Evolutionary conservation across 2,888 invertebrate species (phyloP), one percentile per base, ranked within the genome.

Genomic region (Tetheella fluctuosa): DNA sequence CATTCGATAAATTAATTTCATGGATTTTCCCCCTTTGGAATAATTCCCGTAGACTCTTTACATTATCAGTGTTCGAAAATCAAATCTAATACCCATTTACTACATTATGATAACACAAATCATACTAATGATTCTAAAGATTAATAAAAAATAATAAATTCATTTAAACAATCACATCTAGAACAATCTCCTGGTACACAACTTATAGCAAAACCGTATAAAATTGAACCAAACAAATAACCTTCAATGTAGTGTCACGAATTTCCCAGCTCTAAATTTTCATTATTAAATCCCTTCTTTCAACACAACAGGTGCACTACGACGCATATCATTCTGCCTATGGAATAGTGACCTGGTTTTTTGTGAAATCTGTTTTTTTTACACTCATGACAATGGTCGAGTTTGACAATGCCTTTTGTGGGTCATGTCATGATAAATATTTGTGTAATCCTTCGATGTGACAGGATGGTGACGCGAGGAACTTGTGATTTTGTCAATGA

Each of bases 311-410:
- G 48, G 48, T 48, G 48, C 48, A 48, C 20, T 48, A 48, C 20
- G 48, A n/a, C 20, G 0, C 39, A n/a, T 10, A 48, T 48, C 48
- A 48, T 10, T 10, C 20, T 48, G 10, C n/a, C 39, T 4, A 48
- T 48, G 48, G 20, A 48, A 48, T 48, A 58, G 54, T 61, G 60
- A 61, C 60, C 60, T 58, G 58, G 54, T 61, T 61, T 48, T 52
- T 54, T 57, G 57, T 57, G 37, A 34, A 25, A 37, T n/a, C 7
- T 25, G 15, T 54, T 57, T 60, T 57, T 57, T 20, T 52, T 48
- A 48, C 52, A 48, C 48, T 10, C 8, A 54, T 54, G 55, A 55
- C 55, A 55, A 55, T 34, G 23, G 55, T 34, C 37, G 20, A 34
- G 13, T 55, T 55, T 20, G 55, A 55, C 55, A 55, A 55, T 55